Conservation (phyloP, 2,888 invertebrate genomes). For the Sympetrum striolatum region DNA sequence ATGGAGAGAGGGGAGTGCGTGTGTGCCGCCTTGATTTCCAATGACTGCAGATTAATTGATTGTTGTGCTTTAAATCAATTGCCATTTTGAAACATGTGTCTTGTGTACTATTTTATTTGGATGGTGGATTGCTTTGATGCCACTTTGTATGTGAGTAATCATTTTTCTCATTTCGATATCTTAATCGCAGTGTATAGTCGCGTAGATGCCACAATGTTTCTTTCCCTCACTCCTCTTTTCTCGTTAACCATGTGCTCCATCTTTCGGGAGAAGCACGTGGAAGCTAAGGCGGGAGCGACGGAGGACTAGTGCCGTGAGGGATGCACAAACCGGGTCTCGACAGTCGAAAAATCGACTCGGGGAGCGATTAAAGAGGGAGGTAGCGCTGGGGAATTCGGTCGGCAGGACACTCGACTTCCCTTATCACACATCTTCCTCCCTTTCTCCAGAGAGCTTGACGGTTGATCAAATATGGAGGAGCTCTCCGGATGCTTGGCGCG, state of each 20-base stretch:
- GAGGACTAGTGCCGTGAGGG: neutral
- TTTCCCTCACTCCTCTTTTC: neutral
- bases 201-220: neutral
- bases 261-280: too few relatives aligned
- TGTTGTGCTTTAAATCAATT: neutral
- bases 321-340: neutral
- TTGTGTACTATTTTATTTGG: neutral
- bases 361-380: neutral
- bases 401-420: neutral
- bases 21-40: neutral
- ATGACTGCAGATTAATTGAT: neutral
- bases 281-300: neutral
- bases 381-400: neutral
- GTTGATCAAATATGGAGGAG: slow-evolving; percentile 43
- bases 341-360: neutral
- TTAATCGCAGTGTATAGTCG: neutral
- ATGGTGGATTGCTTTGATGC: neutral
- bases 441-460: slow-evolving; percentile 1
- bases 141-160: neutral
- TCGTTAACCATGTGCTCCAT: too few relatives aligned
- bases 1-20: neutral
- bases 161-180: neutral
- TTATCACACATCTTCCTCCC: neutral
- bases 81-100: neutral
- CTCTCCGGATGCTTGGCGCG: neutral